A percentile compares a stretch with the other conserved stretches of the same genome.
These are phyloP conservation scores for Syngnathus acus DNA, from an alignment of 2,797 vertebrate genomes.

Conservation along the genomic window DNA sequence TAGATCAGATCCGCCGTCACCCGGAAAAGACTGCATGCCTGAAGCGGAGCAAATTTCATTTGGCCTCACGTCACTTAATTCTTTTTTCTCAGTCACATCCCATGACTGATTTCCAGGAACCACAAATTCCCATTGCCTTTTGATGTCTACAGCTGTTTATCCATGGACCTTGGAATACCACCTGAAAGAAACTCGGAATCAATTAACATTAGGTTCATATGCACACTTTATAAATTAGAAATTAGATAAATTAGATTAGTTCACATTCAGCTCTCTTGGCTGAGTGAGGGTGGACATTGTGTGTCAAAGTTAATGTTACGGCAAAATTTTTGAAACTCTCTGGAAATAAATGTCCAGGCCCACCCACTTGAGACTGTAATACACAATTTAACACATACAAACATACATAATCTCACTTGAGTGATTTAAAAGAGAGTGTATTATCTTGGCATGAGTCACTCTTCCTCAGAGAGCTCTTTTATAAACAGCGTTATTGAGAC, in stretches of 20 bases:
- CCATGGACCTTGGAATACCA: background rate
- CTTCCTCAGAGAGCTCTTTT: background rate
- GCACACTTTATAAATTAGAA: too few relatives aligned
- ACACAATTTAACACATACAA: background rate
- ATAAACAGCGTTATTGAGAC: background rate
- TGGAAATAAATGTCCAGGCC: background rate
- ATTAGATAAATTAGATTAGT: too few relatives aligned
- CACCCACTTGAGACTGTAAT: background rate
- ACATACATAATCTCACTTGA: background rate
- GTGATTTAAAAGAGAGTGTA: background rate
- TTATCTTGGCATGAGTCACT: background rate
- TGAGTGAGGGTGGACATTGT: background rate
- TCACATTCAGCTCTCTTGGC: background rate
- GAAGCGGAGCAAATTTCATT: slow-evolving; percentile 30
- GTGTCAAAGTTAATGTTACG: background rate
- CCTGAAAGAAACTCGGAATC: slow-evolving; percentile 6
- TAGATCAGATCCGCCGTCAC: slow-evolving; percentile 32
- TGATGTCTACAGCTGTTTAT: slow-evolving; percentile 14
- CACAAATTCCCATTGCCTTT: slow-evolving; percentile 7
- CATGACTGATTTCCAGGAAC: slow-evolving; percentile 26
- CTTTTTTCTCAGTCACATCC: slow-evolving; percentile 19
- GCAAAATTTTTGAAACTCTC: background rate
- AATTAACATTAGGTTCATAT: slow-evolving; percentile 1
- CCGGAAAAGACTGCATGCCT: slow-evolving; percentile 12
- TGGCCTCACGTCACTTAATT: slow-evolving; percentile 28